A percentile compares a stretch with the other conserved stretches of the same genome.
phyloP scores from a whole-genome alignment of 2,888 invertebrate genomes.

The Chirona hameri region DNA sequence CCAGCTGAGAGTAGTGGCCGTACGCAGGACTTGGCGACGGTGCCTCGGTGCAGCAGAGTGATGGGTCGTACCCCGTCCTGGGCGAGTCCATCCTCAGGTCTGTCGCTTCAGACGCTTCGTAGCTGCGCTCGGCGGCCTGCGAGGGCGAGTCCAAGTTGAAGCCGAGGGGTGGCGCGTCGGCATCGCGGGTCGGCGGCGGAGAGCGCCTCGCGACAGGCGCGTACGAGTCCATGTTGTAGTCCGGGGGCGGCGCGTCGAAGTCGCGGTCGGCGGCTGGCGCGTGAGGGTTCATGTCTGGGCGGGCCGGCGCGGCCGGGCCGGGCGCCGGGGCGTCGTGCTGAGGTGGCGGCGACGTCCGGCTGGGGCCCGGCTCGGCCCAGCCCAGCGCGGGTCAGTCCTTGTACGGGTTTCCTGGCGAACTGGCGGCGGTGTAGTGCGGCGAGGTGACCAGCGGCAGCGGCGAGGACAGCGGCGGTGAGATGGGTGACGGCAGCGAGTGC shows the following conservation, averaged over 20 bases:
- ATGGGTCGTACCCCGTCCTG: not conserved
- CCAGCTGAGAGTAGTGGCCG: not conserved
- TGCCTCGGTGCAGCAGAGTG: not conserved
- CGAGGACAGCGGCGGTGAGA: not conserved
- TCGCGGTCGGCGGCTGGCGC: not conserved
- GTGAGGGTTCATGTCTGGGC: not conserved
- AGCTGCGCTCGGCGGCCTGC: not conserved
- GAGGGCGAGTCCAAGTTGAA: not conserved
- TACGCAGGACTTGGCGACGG: not conserved
- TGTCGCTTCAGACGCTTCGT: not conserved
- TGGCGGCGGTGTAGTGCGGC: not conserved
- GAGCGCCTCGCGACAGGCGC: not conserved
- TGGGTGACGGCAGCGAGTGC: slow-evolving; percentile 5
- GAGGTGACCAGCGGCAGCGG: slow-evolving; percentile 23
- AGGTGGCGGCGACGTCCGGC: not conserved
- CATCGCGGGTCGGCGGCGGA: not conserved
- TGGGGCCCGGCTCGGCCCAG: slow-evolving; percentile 8
- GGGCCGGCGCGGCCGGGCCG: not conserved
- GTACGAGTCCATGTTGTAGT: not conserved
- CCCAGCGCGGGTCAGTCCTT: not conserved
- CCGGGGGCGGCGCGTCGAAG: not conserved
- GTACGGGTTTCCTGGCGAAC: not conserved
- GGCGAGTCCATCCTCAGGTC: not conserved
- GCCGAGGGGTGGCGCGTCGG: not conserved
- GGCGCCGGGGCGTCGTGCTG: not conserved